Base-by-base conservation (phyloP, 1,140 invertebrate species). In the Hypsibius dujardini region DNA sequence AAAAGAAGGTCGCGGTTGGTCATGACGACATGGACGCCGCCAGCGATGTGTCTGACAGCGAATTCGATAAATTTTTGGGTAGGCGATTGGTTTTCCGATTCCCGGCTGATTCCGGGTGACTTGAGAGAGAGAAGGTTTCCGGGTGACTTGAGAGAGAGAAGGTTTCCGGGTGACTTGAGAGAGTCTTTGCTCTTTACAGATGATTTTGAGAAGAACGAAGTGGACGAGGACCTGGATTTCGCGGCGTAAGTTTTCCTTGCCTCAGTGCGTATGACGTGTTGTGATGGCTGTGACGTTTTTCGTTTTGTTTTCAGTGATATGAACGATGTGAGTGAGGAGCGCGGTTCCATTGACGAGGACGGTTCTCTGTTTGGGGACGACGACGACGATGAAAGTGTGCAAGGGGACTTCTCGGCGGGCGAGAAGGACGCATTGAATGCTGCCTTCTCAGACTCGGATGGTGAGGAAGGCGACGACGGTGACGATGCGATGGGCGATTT, bases 31-130 rank as follows among this genome's bases (percentile, higher is more conserved):
- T 28, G 74, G 85, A 86, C 76, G 89, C 92, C 77, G 80, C 83
- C 47, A 88, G 88, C 59, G 91, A 89, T 75, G 87, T 95, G 1
- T 87, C 85, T 73, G 92, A 90, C 77, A 88, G 90, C 72, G 90
- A 95, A 77, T 95, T 95, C 79, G 87, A 83, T 72, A 72, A 74
- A 2, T 78, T 78, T 69, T 73, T 83, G 45, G 78, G 73, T 72
- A 72, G 47, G 73, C 70, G 12, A 72, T 73, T 60, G 72, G 28
- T 28, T 72, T 70, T 71, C 69, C n/a, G 70, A 75, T 59, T 74
- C 74, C 67, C 56, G 70, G 70, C 45, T 59, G 70, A 70, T 74
- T 72, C 69, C 73, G 47, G 60, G 69, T 14, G 73, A 69, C 47
- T 70, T 50, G 59, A 28, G 28, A 28, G 28, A 28, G 28, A 28